These are phyloP conservation scores for roundworm (Caenorhabditis elegans) DNA, from an alignment of 1,140 invertebrate genomes.

Conservation along the genomic window DNA sequence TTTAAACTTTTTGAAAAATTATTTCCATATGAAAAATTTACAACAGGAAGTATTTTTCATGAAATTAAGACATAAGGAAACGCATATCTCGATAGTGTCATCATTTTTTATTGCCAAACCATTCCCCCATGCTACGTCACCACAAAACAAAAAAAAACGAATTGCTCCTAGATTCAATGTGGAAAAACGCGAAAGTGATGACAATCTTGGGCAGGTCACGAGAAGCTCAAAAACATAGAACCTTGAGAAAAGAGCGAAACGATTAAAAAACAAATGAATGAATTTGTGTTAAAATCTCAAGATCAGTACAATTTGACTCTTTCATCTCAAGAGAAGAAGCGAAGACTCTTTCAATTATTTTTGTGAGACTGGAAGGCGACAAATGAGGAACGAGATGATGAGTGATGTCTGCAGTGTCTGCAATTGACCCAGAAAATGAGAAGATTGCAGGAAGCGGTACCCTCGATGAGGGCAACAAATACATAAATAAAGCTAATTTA, in stretches of 20 bases:
- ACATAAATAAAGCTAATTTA: constrained; percentile 9
- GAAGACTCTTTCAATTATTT: neutral
- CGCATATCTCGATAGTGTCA: no score
- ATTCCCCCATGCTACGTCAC: neutral
- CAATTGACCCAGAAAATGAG: neutral
- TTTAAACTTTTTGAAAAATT: no score
- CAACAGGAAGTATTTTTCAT: no score
- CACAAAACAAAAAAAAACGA: neutral
- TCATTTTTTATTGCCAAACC: neutral
- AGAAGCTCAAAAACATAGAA: neutral
- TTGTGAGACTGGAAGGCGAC: no score
- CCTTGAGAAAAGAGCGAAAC: neutral
- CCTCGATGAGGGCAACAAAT: neutral
- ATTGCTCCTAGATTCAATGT: neutral
- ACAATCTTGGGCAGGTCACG: neutral
- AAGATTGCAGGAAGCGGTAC: neutral
- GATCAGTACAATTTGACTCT: neutral
- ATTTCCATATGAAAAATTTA: no score
- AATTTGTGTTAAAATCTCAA: constrained; percentile 8
- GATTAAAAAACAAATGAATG: neutral
- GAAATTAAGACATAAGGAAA: no score
- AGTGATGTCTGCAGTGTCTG: neutral
- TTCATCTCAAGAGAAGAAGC: no score
- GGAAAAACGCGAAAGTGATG: neutral
- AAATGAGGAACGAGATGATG: neutral